Base-by-base conservation (phyloP, 37 sponge, comb jelly and placozoan species). In the Beroe ovata region DNA sequence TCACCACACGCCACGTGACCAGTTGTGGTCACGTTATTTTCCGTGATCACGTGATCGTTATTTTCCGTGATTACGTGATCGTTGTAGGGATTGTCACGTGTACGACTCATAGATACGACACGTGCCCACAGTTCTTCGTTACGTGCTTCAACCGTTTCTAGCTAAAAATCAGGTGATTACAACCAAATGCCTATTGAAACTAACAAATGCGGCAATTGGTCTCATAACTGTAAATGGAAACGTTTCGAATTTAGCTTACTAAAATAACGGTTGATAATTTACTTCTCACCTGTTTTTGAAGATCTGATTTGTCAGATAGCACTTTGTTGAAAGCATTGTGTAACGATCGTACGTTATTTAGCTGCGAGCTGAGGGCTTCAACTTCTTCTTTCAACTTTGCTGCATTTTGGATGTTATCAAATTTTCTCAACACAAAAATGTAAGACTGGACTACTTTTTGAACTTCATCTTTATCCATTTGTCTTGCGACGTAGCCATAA, bases 231-330 rank as follows among this genome's bases (percentile, higher is more conserved):
- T n/a, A n/a, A n/a, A n/a, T n/a, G n/a, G n/a, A n/a, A n/a, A n/a
- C n/a, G n/a, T n/a, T n/a, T n/a, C n/a, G n/a, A n/a, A n/a, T n/a
- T n/a, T n/a, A n/a, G n/a, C n/a, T n/a, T n/a, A n/a, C n/a, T n/a
- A n/a, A n/a, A n/a, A n/a, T n/a, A n/a, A n/a, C n/a, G n/a, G n/a
- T n/a, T n/a, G n/a, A n/a, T n/a, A n/a, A n/a, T n/a, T n/a, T n/a
- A n/a, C n/a, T n/a, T n/a, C 63, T 62, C 22, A 66, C 69, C 69
- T 66, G 69, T 30, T 29, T 66, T 30, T 66, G 69, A 16, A 66
- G 69, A 4, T 66, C 69, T 34, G 32, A 66, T 37, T 66, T 66
- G 1, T 66, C 69, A 25, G 14, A 18, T 3, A 66, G 35, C 0
- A 30, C 69, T 30, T 66, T 66, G 16, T 66, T 30, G 30, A 66